Base-by-base conservation (phyloP, 2,797 vertebrate species). In the Sparus aurata region DNA sequence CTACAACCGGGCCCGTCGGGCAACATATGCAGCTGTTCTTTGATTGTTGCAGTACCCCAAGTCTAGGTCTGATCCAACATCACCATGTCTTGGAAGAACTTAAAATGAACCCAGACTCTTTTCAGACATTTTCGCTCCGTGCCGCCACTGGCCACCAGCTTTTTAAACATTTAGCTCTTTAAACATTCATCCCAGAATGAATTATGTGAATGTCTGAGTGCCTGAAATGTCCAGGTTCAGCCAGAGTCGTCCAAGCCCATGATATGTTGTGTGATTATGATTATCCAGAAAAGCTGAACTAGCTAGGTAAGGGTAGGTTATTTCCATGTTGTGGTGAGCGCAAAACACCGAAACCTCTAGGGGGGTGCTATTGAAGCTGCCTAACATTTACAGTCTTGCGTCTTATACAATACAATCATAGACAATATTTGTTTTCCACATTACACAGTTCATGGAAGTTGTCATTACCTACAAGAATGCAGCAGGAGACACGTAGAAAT, bases 151-250 rank as follows among this genome's bases (percentile, higher is more conserved):
- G 27, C 57, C 46, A 47, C 12, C 45, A 30, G 43, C 68, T 59
- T 43, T 59, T 69, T 58, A 45, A 69, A 55, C 34, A 34, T 34
- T 43, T 69, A 63, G 47, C 59, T 46, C 59, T 63, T 41, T n/a
- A 52, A 67, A 53, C 55, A 46, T 61, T 68, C n/a, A 60, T 49
- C 47, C 46, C 57, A 10, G 47, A 61, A 30, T 52, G 22, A 17
- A 75, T 30, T 34, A 4, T 8, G 46, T 55, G 53, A 64, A 47
- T 23, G 38, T 18, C 61, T 38, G 52, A 49, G 45, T 52, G 54
- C 23, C 34, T 61, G 63, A 61, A 54, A 45, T 3, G 57, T 61
- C 46, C 64, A 18, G 63, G 4, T 20, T 54, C 25, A 25, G 18
- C 34, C 49, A 13, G 4, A n/a, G 47, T 8, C 30, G 12, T 63